These are phyloP conservation scores for Pyrrhosoma nymphula DNA, from an alignment of 2,888 invertebrate species.

Conservation along the genomic window DNA sequence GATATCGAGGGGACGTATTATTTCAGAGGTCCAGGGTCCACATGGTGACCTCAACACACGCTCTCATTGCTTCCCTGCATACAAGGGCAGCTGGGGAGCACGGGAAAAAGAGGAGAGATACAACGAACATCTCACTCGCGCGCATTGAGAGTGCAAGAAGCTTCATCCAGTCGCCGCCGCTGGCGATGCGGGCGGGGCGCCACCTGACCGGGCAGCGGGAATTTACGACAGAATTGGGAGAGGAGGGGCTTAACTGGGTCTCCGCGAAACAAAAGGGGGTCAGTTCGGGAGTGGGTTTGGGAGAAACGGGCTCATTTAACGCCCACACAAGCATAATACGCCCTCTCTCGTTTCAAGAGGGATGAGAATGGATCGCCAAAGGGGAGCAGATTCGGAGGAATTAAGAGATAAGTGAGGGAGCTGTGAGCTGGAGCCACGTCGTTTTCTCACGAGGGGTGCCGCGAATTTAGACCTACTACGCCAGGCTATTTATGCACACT, in stretches of 20 bases:
- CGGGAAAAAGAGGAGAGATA: neutral
- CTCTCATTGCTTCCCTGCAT: neutral
- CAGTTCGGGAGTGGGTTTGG: neutral
- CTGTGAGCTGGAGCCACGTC: neutral
- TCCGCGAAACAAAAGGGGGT: neutral
- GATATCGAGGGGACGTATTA: too few relatives aligned
- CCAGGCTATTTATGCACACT: neutral
- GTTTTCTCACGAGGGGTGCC: neutral
- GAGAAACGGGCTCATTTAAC: neutral
- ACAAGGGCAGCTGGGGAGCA: neutral
- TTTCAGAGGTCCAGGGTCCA: neutral
- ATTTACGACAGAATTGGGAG: neutral
- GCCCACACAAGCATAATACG: neutral
- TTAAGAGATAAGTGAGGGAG: neutral
- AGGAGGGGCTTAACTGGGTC: neutral
- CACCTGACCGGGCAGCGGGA: neutral
- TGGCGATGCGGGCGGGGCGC: neutral
- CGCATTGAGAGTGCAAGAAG: neutral
- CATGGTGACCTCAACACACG: neutral
- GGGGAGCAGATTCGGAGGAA: neutral
- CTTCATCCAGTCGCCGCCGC: neutral
- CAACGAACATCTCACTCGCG: neutral
- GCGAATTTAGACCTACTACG: neutral
- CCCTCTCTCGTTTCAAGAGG: neutral
- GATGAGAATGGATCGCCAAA: neutral